These are phyloP conservation scores for Agrotis puta DNA, from an alignment of 2,888 invertebrate genomes.

Conservation along the genomic window DNA sequence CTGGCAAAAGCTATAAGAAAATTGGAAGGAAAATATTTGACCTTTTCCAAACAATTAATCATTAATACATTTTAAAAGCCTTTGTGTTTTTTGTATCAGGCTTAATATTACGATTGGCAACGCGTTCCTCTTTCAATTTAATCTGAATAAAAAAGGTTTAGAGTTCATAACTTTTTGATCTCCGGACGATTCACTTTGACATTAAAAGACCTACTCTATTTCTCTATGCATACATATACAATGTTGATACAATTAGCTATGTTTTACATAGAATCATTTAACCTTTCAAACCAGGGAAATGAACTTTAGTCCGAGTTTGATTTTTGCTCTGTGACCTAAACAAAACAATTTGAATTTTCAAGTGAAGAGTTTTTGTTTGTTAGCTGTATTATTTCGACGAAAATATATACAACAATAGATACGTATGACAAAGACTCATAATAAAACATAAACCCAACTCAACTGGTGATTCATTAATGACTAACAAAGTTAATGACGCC, in stretches of 20 bases:
- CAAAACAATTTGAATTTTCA: not conserved
- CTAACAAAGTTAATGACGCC: slow-evolving; percentile 15
- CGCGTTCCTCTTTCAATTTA: not conserved
- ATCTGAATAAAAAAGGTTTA: slow-evolving; percentile 2
- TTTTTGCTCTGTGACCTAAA: not conserved
- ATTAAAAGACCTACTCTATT: not conserved
- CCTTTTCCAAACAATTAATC: not conserved
- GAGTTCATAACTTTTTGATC: slow-evolving; percentile 31
- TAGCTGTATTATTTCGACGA: not conserved
- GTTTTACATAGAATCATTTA: not conserved
- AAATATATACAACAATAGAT: not conserved
- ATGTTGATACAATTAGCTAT: not conserved
- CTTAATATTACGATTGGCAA: not conserved
- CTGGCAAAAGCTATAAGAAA: not conserved
- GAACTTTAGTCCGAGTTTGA: slow-evolving; percentile 1
- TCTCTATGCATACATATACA: not conserved
- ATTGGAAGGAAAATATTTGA: not conserved
- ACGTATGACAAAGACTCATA: slow-evolving; percentile 5
- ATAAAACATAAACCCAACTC: slow-evolving; percentile 9
- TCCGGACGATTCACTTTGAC: slow-evolving; percentile 21
- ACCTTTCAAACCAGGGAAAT: slow-evolving; percentile 13
- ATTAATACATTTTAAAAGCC: not conserved
- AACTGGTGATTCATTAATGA: slow-evolving; percentile 45
- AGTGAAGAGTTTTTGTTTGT: not conserved
- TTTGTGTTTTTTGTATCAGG: not conserved